A percentile compares a stretch with the other conserved stretches of the same genome.
These are phyloP conservation scores for Halisarca cf. caerulea DNA, from an alignment of 37 sponge, comb jelly and placozoan genomes.

Conservation along the genomic window DNA sequence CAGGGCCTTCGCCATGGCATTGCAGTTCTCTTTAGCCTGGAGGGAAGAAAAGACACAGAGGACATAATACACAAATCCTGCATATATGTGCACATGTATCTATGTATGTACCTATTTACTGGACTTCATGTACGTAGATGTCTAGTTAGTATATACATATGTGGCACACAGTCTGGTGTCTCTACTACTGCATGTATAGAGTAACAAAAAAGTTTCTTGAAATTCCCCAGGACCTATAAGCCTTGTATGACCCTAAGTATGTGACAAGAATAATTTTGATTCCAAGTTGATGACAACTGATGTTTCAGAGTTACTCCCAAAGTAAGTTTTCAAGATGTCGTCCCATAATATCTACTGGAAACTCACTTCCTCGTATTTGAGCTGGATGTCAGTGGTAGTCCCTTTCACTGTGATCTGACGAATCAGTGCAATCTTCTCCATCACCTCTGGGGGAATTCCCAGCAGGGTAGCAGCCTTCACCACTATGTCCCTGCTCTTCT, in stretches of 20 bases:
- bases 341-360: not conserved
- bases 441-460: slow-evolving; percentile 57
- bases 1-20: slow-evolving; percentile 94
- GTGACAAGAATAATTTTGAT: no score
- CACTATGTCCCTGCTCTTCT: slow-evolving; percentile 45
- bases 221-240: no score
- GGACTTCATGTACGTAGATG: no score
- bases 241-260: no score
- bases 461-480: slow-evolving; percentile 74
- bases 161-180: no score
- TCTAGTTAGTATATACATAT: no score
- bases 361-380: slow-evolving; percentile 81
- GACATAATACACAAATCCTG: not conserved
- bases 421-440: slow-evolving; percentile 68
- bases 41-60: not conserved
- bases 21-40: slow-evolving; percentile 88
- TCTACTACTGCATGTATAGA: no score
- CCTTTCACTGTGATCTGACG: slow-evolving; percentile 86
- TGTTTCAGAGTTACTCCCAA: no score
- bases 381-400: slow-evolving; percentile 76
- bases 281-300: no score
- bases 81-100: not conserved
- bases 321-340: no score
- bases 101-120: not conserved
- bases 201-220: no score